phyloP scores from a whole-genome alignment of 2,797 vertebrate genomes.

The Melanitta fusca region DNA sequence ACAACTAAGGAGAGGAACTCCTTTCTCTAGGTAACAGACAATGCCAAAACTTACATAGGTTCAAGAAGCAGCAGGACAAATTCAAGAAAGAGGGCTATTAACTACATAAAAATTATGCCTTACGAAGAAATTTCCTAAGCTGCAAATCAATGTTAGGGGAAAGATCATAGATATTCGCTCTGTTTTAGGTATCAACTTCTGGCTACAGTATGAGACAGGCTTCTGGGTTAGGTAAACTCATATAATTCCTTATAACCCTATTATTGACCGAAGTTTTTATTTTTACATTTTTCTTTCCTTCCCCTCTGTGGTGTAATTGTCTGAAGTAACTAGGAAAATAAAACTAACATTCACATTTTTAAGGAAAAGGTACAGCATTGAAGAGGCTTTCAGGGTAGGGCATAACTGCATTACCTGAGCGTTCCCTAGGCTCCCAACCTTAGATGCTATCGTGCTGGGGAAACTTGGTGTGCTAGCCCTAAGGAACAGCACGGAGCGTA shows the following conservation, averaged over 20 bases:
- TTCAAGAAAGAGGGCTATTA: not conserved
- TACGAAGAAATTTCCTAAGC: not conserved
- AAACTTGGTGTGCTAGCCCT: no score
- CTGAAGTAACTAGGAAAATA: no score
- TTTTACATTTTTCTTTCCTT: no score
- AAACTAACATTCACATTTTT: no score
- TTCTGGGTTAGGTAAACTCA: not conserved
- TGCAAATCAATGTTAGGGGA: not conserved
- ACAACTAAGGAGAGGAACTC: not conserved
- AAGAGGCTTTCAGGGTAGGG: no score
- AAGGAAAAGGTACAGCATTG: no score
- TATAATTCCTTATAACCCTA: not conserved
- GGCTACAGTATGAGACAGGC: not conserved
- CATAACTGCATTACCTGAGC: no score
- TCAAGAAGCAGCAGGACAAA: not conserved
- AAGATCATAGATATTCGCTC: not conserved
- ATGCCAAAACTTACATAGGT: not conserved
- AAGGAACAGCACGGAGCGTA: no score
- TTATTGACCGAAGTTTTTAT: no score
- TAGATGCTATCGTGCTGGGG: no score
- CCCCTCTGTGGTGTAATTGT: no score
- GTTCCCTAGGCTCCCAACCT: no score
- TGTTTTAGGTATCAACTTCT: not conserved
- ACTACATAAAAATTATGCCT: not conserved
- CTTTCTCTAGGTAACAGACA: not conserved